phyloP scores from a whole-genome alignment of 2,888 invertebrate species.

The Cephonodes hylas region DNA sequence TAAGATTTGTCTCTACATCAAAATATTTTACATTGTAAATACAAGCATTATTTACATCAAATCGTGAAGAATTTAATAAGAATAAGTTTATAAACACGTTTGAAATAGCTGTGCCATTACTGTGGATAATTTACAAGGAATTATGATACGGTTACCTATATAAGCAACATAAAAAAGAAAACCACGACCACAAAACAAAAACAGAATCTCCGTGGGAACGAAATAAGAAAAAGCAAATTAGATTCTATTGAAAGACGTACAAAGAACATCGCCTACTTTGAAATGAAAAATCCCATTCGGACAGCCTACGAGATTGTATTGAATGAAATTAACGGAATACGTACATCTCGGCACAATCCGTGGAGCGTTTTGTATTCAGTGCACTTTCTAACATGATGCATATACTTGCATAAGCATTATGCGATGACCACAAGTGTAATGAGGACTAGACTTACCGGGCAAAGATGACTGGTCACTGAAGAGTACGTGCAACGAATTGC shows the following conservation, averaged over 20 bases:
- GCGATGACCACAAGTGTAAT: slow-evolving; percentile 28
- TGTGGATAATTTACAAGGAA: neutral
- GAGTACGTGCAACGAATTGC: slow-evolving; percentile 46
- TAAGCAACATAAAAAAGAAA: neutral
- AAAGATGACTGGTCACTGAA: slow-evolving; percentile 41
- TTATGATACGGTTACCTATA: neutral
- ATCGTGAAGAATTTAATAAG: no score
- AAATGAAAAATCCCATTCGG: neutral
- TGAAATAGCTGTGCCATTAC: neutral
- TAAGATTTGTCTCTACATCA: no score
- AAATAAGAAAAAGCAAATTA: neutral
- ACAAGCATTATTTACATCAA: no score
- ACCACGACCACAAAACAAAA: neutral
- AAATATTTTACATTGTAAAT: no score
- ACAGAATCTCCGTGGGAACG: neutral
- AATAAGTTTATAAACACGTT: neutral
- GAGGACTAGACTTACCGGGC: slow-evolving; percentile 47
- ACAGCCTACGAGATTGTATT: neutral
- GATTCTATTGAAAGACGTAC: neutral
- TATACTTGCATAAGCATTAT: slow-evolving; percentile 45
- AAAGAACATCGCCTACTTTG: neutral
- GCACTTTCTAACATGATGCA: slow-evolving; percentile 31
- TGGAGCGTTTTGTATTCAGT: slow-evolving; percentile 20
- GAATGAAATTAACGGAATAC: slow-evolving; percentile 9
- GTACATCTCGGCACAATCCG: neutral